Evolutionary conservation across 2,797 vertebrate genomes (phyloP).

Genomic region (Melanotaenia maccullochi): DNA sequence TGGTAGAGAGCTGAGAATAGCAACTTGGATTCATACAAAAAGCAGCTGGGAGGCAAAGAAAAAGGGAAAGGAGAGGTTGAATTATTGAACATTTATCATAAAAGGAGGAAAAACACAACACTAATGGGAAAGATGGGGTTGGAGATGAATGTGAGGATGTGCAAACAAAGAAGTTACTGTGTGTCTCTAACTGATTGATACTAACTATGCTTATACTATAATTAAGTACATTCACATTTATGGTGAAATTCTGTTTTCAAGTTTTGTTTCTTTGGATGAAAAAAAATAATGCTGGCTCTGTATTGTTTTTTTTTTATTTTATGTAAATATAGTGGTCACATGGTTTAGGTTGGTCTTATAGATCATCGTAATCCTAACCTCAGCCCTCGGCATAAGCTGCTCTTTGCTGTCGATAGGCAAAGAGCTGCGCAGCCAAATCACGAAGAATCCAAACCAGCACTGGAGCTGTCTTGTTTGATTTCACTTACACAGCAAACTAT

Average conservation of each 20-base stretch:
- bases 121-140: conserved; percentile 21
- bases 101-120: conserved; percentile 27
- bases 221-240: neutral
- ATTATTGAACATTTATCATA: conserved; percentile 67
- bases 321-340: neutral
- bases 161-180: neutral
- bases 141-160: neutral
- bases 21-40: conserved; percentile 48
- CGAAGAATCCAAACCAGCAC: neutral
- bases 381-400: neutral
- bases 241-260: neutral
- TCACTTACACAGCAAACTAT: too few relatives aligned
- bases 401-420: neutral
- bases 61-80: conserved; percentile 25
- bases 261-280: neutral
- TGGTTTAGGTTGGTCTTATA: neutral
- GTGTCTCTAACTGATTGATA: neutral
- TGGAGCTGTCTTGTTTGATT: neutral
- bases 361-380: neutral
- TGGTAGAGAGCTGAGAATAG: conserved; percentile 39
- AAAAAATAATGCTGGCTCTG: neutral
- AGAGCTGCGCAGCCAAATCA: neutral
- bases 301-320: neutral
- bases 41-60: conserved; percentile 30
- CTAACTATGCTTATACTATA: neutral